Evolutionary conservation across 1,140 invertebrate species (phyloP), one percentile per base, ranked within the genome.

Genomic region (Atopsyche davidsoni): DNA sequence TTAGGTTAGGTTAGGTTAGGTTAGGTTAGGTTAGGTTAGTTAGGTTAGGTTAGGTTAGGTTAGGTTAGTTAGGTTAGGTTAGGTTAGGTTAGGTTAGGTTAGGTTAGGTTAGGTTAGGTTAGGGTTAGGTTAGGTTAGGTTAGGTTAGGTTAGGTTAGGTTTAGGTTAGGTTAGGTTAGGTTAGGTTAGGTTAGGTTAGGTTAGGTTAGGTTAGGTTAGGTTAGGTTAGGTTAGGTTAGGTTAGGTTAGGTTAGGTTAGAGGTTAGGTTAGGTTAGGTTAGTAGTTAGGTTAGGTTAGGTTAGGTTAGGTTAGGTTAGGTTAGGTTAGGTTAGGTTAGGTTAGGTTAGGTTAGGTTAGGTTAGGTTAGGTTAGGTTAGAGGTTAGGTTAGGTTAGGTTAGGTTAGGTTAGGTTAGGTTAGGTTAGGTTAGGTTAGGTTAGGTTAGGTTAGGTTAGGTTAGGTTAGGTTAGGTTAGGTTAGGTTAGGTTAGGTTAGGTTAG

Each of bases 381-480:
- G n/a, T n/a, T n/a, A n/a, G n/a, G n/a, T n/a, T n/a, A 42, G 40
- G 40, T 42, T 42, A 42, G 40, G 40, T 50, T 39, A 45, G 51
- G 35, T 60, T 60, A 45, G 47, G 39, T 60, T 53, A 55, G 57
- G 48, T 54, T 55, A 46, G 56, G 39, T 60, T 57, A 34, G 39
- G 53, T 53, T 49, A 59, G 57, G 53, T 61, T 62, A 59, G 58
- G 60, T 62, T 62, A 62, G 56, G 54, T 58, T 57, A 58, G 55
- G 48, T 58, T 58, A 28, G 41, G 49, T 59, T 58, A 57, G 57
- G 57, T 59, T 58, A 57, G 51, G 57, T 44, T 60, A 59, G 50
- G 50, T 60, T 59, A 43, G 46, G 57, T 60, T 57, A 60, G 39
- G 57, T 57, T 59, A 57, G 51, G 57, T 59, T 59, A 58, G 46